A percentile compares a stretch with the other conserved stretches of the same genome.
phyloP scores from a whole-genome alignment of 1,140 invertebrate species.

The Scaptodrosophila lebanonensis region DNA sequence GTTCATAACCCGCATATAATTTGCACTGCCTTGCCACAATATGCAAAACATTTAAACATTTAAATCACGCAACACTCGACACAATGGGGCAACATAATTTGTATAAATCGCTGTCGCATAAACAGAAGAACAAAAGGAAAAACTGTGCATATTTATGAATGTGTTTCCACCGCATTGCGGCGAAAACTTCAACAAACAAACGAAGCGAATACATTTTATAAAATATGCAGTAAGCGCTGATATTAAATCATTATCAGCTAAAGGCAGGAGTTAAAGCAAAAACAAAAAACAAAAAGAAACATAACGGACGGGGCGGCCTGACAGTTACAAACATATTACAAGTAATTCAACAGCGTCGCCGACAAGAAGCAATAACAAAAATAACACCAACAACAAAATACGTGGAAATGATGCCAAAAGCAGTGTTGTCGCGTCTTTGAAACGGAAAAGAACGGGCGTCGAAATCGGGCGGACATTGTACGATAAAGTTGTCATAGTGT shows the following conservation, averaged over 20 bases:
- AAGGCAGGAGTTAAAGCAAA: conserved; percentile 18
- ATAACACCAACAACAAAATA: conserved; percentile 31
- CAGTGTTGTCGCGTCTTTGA: no score
- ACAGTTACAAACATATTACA: conserved; percentile 73
- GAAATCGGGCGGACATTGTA: conserved; percentile 9
- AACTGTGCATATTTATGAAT: conserved; percentile 25
- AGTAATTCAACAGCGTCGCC: conserved; percentile 49
- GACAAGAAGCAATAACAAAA: not conserved
- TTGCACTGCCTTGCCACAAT: no score
- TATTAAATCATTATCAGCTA: conserved; percentile 61
- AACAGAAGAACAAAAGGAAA: conserved; percentile 11
- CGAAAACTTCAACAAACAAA: conserved; percentile 31
- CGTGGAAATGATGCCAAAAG: conserved; percentile 39
- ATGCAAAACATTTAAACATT: conserved; percentile 23
- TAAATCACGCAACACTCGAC: no score
- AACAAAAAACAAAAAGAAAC: conserved; percentile 13
- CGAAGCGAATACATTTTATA: conserved; percentile 33
- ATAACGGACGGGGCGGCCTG: conserved; percentile 29
- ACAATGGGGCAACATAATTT: conserved; percentile 29
- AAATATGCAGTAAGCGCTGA: conserved; percentile 46
- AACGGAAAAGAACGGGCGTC: not conserved
- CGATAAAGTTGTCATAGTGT: conserved; percentile 73
- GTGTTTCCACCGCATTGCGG: conserved; percentile 33
- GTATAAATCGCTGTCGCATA: conserved; percentile 14
- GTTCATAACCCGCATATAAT: no score